A percentile compares a stretch with the other conserved stretches of the same genome.
Evolutionary conservation across 2,888 invertebrate species (phyloP).

Genomic region (Drosophila hamatofila): DNA sequence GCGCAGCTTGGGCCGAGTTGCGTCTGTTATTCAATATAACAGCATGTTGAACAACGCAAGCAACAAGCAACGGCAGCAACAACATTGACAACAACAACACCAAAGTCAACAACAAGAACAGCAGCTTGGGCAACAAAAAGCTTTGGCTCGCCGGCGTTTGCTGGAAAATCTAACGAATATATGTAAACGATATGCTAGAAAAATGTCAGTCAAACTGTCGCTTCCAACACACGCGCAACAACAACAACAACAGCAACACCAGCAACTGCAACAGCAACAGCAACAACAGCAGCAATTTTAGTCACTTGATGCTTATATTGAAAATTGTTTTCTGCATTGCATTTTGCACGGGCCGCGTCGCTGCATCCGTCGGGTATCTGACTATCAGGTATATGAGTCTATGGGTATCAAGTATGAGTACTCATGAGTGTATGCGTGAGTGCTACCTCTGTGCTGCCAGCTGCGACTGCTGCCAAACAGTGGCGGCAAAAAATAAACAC

Average conservation of each 20-base stretch:
- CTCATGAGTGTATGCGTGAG: constrained; percentile 40
- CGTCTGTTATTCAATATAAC: constrained; percentile 76
- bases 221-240: constrained; percentile 83
- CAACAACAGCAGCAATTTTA: constrained; percentile 59
- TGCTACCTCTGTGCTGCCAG: constrained; percentile 68
- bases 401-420: constrained; percentile 38
- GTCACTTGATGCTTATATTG: constrained; percentile 82
- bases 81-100: constrained; percentile 24
- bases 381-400: constrained; percentile 31
- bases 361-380: constrained; percentile 66
- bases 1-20: constrained; percentile 59
- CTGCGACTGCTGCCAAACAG: constrained; percentile 64
- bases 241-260: constrained; percentile 48
- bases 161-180: constrained; percentile 76
- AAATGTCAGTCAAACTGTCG: constrained; percentile 85
- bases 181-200: constrained; percentile 83
- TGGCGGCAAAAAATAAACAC: constrained; percentile 75
- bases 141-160: constrained; percentile 41
- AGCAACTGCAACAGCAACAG: constrained; percentile 26
- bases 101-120: constrained; percentile 24
- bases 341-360: constrained; percentile 64
- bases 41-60: constrained; percentile 75
- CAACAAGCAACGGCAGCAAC: constrained; percentile 70
- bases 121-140: constrained; percentile 3
- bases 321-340: constrained; percentile 78